These are phyloP conservation scores for Potorous gilbertii DNA, from an alignment of 2,797 vertebrate genomes.

Conservation along the genomic window DNA sequence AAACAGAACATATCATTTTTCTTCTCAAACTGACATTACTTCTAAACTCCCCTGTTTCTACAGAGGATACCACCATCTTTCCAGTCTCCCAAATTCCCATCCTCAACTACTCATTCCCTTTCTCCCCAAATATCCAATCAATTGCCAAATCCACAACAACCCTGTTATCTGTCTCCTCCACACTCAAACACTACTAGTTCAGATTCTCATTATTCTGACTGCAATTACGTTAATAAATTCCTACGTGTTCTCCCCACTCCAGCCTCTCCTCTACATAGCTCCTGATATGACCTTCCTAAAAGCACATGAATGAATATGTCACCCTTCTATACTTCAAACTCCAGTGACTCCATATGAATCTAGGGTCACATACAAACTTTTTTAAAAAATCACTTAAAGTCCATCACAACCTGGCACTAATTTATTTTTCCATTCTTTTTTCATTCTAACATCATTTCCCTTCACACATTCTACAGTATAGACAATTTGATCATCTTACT, in stretches of 20 bases:
- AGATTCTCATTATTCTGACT: not conserved
- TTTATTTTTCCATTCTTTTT: not conserved
- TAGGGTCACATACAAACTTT: not conserved
- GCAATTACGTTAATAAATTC: not conserved
- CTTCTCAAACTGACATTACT: not conserved
- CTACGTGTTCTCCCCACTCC: not conserved
- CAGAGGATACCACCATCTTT: not conserved
- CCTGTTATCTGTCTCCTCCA: not conserved
- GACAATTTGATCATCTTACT: not conserved
- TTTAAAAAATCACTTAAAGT: not conserved
- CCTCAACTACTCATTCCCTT: not conserved
- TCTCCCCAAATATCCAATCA: not conserved
- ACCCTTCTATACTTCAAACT: not conserved
- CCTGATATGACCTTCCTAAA: not conserved
- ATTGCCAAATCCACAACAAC: not conserved
- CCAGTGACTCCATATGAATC: not conserved
- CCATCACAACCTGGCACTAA: not conserved
- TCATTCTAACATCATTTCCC: not conserved
- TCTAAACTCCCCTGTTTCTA: not conserved
- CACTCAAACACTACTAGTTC: not conserved
- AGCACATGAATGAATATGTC: not conserved
- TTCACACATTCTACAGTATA: not conserved
- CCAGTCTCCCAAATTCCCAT: not conserved
- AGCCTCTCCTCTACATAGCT: not conserved
- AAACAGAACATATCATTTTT: not conserved